Conservation (phyloP, 2,888 invertebrate species). For the Agrochola circellaris region DNA sequence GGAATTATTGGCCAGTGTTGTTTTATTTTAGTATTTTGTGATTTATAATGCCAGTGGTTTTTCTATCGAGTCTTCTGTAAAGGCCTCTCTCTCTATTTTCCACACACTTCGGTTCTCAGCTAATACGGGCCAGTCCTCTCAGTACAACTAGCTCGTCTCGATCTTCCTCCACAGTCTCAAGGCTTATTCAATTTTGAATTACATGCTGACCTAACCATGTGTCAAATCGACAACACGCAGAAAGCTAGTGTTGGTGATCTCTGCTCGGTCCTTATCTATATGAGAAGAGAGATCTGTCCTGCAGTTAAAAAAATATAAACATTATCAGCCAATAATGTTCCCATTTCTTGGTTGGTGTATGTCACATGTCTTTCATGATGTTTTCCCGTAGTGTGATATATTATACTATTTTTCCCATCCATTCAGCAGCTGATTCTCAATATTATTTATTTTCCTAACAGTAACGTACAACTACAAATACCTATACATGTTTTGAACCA, state of each 20-base stretch:
- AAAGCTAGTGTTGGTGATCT: no score
- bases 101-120: no score
- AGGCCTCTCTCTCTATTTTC: no score
- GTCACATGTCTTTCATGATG: background rate
- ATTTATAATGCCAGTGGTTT: background rate
- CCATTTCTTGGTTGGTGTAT: no score
- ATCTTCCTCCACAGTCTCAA: no score
- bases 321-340: background rate
- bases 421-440: constrained; percentile 8
- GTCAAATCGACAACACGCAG: background rate
- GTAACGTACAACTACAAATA: background rate
- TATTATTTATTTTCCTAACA: constrained; percentile 30
- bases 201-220: no score
- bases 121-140: no score
- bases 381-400: background rate
- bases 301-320: no score
- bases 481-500: constrained; percentile 15
- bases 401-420: constrained; percentile 2
- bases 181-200: no score
- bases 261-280: background rate
- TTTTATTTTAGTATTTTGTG: background rate
- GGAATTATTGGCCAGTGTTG: background rate
- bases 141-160: no score
- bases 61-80: no score
- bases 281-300: no score